Evolutionary conservation across 2,888 invertebrate species (phyloP), one percentile per base, ranked within the genome.

Genomic region (Chelonus formosanus): DNA sequence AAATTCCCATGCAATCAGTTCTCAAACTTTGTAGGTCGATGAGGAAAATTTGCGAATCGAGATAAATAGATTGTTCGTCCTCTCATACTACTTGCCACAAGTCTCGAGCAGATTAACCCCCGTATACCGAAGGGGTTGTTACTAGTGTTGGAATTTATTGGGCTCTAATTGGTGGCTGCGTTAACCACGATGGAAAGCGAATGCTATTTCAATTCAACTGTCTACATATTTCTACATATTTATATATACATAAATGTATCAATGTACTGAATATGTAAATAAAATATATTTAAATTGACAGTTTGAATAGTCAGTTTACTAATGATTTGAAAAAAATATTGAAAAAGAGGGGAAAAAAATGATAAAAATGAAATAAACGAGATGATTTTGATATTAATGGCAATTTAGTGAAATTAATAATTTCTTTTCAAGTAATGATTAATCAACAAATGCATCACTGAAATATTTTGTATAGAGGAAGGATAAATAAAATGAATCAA

Each of bases 151-250:
- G 60, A 77, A 78, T 77, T 78, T 78, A 78, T 78, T 73, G 77
- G 75, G 73, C 75, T 74, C 75, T 78, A 77, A 79, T 79, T 79
- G 79, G 76, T 77, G 76, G 75, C 73, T 75, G 68, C 73, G 75
- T 73, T 73, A 70, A 40, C 35, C 63, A 67, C 69, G 70, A 71
- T 47, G 68, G 69, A 71, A 73, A 74, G 73, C 73, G 74, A 71
- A 48, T 35, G 70, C 71, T 70, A 73, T 73, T 75, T 62, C 72
- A 75, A 75, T 76, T 76, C 72, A 77, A 77, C 73, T 74, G 73
- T 74, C 73, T 69, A 62, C 69, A 65, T 67, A 43, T 45, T 47
- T 74, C 73, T 69, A 62, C 69, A 65, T 67, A 43, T 45, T 47
- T 48, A 55, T 55, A 67, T 69, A 20, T 20, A 20, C 20, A 20